phyloP scores from a whole-genome alignment of 2,113 vertebrate species.

The Tenebrosternarchus preto region DNA sequence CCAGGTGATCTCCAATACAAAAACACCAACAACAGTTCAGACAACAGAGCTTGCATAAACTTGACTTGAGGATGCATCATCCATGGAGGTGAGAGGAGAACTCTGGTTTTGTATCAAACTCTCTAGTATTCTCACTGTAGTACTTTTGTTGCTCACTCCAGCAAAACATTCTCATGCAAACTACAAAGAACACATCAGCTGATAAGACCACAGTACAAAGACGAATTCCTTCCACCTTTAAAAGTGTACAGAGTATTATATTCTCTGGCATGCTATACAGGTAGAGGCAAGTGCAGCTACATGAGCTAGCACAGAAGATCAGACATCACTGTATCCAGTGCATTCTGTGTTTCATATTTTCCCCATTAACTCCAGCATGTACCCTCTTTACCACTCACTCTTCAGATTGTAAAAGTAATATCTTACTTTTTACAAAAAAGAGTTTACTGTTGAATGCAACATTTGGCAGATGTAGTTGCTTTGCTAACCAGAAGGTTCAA shows the following conservation, averaged over 20 bases:
- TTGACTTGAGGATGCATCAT: not conserved
- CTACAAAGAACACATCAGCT: no score
- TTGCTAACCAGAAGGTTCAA: not conserved
- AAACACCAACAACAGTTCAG: not conserved
- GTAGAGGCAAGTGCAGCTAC: conserved; percentile 40
- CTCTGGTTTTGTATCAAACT: no score
- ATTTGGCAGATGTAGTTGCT: not conserved
- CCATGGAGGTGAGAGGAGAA: not conserved
- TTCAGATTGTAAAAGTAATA: not conserved
- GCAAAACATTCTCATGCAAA: not conserved
- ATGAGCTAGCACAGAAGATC: not conserved
- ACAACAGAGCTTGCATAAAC: not conserved
- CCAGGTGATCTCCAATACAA: not conserved
- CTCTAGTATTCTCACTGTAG: not conserved
- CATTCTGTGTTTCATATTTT: not conserved
- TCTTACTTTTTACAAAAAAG: not conserved
- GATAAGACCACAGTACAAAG: no score
- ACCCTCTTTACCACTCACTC: not conserved
- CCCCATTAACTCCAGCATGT: not conserved
- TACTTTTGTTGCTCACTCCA: not conserved
- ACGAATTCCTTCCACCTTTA: conserved; percentile 3
- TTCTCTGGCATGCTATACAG: conserved; percentile 28
- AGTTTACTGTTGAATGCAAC: not conserved
- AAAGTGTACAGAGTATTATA: not conserved
- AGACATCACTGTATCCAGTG: conserved; percentile 1